These are phyloP conservation scores for Drosophila bifasciata DNA, from an alignment of 1,140 invertebrate genomes.

Conservation along the genomic window DNA sequence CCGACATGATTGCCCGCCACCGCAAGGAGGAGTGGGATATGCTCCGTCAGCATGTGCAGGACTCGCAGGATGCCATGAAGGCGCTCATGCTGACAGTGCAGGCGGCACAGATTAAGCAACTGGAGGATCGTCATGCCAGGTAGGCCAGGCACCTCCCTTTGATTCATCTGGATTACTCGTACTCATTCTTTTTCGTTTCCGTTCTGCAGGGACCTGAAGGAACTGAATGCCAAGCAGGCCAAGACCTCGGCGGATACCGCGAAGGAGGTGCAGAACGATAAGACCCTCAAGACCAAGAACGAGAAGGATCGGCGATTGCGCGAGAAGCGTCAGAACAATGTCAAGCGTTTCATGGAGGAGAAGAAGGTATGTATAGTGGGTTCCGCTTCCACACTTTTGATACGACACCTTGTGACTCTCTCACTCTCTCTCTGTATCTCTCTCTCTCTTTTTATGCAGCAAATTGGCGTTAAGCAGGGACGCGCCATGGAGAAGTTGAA, in stretches of 20 bases:
- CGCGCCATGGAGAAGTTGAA: constrained; percentile 97
- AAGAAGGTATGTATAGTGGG: constrained; percentile 87
- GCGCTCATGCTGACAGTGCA: constrained; percentile 95
- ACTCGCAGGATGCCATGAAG: constrained; percentile 93
- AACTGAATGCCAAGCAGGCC: constrained; percentile 97
- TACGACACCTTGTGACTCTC: background rate
- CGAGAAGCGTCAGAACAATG: constrained; percentile 99
- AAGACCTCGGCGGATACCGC: constrained; percentile 98
- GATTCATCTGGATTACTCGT: background rate
- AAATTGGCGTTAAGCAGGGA: constrained; percentile 93
- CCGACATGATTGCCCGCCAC: constrained; percentile 94
- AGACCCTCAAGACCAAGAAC: constrained; percentile 97
- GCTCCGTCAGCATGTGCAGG: constrained; percentile 91
- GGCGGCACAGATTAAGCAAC: constrained; percentile 93
- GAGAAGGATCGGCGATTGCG: constrained; percentile 96
- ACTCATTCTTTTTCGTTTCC: constrained; percentile 9
- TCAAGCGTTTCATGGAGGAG: constrained; percentile 99
- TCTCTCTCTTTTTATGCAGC: constrained; percentile 74
- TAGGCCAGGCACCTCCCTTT: constrained; percentile 81
- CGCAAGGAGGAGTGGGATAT: constrained; percentile 96
- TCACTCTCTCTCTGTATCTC: background rate
- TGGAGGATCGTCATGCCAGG: constrained; percentile 95
- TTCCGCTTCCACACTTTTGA: background rate
- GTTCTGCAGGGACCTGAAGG: constrained; percentile 93
- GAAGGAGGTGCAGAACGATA: constrained; percentile 97